These are phyloP conservation scores for Dynastes hyllus DNA, from an alignment of 2,888 invertebrate species.

Conservation along the genomic window DNA sequence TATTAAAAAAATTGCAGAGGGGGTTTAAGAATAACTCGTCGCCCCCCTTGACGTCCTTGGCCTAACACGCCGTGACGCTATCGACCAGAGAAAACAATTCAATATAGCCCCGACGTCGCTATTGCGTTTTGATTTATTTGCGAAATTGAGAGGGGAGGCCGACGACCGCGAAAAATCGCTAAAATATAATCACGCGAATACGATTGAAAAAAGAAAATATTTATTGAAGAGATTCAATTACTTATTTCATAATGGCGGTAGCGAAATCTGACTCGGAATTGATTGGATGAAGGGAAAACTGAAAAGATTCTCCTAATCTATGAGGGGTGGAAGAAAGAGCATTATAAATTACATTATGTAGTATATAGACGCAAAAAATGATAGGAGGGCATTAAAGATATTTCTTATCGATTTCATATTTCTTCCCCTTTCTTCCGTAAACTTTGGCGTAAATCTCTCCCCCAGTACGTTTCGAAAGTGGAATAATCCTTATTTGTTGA, in stretches of 20 bases:
- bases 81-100: constrained; percentile 5
- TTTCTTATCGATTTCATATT: too few relatives aligned
- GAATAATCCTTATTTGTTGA: too few relatives aligned
- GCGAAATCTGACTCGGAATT: constrained; percentile 25
- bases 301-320: constrained; percentile 1
- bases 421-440: too few relatives aligned
- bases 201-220: constrained; percentile 29
- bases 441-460: too few relatives aligned
- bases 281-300: constrained; percentile 2
- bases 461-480: too few relatives aligned
- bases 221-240: constrained; percentile 35
- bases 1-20: too few relatives aligned
- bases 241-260: constrained; percentile 25
- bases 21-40: too few relatives aligned
- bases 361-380: neutral
- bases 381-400: neutral
- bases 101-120: neutral
- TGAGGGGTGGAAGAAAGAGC: neutral
- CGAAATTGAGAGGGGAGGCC: neutral
- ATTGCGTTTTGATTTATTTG: neutral
- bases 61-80: too few relatives aligned
- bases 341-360: neutral
- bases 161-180: neutral
- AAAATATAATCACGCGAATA: constrained; percentile 18
- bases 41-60: too few relatives aligned